Evolutionary conservation across 2,113 vertebrate genomes (phyloP), one percentile per base, ranked within the genome.

Genomic region (Maccullochella peelii): DNA sequence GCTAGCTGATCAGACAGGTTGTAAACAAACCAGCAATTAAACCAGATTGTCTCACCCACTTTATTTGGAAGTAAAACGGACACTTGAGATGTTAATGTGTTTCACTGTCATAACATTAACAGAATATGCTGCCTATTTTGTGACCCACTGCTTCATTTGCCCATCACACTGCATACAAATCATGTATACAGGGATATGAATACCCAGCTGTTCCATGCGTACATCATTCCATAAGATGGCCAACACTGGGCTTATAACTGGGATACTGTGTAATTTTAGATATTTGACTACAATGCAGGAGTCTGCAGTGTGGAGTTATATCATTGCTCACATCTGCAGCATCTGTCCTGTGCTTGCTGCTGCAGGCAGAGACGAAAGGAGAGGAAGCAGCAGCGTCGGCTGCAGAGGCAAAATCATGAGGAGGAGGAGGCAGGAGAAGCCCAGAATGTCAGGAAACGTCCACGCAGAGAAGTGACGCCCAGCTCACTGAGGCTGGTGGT

Each of bases 321-420:
- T 66, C 12, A 58, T 42, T 2, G 36, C 50, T 8, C 30, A 15
- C 20, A 38, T 6, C 16, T 25, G 12, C 11, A 33, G 12, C 44
- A 36, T 20, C 14, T 50, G 9, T 14, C 20, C n/a, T 59, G 4
- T 59, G 14, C 42, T 63, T 59, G 81, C 2, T 82, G 15, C 25
- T 88, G 66, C 93, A 99, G 98, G 89, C 97, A 98, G 84, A 97
- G 93, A 77, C 95, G 98, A 5, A 99, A 98, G 93, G 98, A 99
- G 86, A 97, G 96, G 88, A 98, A 97, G 66, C 97, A 96, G 82
- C 97, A 98, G 91, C 97, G 97, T 71, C 97, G 97, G 23, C 85
- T 95, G n/a, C 95, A 98, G 59, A 96, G 96, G 76, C 96, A 96
- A 23, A 91, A 86, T 36, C 95, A 92, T 20, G 16, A 72, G 55